A percentile compares a stretch with the other conserved stretches of the same genome.
phyloP scores from a whole-genome alignment of 2,797 vertebrate genomes.

The Phylloscopus collybita region DNA sequence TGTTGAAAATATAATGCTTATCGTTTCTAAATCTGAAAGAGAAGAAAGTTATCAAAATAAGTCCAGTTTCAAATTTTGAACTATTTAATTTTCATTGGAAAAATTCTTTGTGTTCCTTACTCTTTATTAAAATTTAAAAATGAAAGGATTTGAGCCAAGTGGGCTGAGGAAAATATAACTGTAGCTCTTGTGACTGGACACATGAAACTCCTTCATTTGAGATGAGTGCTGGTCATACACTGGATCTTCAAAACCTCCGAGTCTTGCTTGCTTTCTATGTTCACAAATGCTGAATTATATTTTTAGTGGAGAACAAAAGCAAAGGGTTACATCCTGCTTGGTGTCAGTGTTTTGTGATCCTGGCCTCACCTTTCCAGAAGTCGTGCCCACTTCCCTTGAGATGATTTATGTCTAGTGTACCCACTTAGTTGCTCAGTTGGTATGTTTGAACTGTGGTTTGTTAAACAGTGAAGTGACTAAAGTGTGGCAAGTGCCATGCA shows the following conservation, averaged over 20 bases:
- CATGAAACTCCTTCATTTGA: background rate
- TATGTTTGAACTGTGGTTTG: background rate
- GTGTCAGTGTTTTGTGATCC: accelerated
- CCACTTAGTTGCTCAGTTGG: background rate
- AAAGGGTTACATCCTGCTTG: background rate
- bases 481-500: background rate
- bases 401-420: background rate
- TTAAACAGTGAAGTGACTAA: background rate
- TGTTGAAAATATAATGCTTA: background rate
- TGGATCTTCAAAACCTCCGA: background rate
- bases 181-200: background rate
- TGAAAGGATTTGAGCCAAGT: accelerated
- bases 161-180: background rate
- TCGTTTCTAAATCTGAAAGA: background rate
- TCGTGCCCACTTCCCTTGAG: background rate
- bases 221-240: accelerated
- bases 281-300: background rate
- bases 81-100: background rate
- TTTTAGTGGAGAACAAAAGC: background rate
- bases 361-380: background rate
- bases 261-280: background rate
- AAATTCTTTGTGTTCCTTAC: background rate
- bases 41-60: background rate
- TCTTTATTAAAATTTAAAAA: background rate
- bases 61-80: background rate